Conservation (phyloP, 1,140 invertebrate genomes). For the Maconellicoccus hirsutus region DNA sequence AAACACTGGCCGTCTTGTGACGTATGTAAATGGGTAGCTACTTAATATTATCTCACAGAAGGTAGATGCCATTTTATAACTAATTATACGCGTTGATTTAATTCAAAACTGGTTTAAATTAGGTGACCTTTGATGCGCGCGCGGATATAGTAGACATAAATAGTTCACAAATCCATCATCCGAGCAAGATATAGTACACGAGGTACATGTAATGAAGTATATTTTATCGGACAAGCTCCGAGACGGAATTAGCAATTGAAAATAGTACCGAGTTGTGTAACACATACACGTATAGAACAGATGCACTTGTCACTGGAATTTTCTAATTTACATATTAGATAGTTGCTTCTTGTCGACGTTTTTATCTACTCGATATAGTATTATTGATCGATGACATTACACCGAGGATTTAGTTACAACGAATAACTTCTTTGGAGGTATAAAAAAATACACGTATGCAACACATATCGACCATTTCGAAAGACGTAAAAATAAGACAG, state of each 20-base stretch:
- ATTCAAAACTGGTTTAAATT: not conserved
- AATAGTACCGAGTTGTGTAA: not conserved
- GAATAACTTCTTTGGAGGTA: not conserved
- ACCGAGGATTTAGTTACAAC: not conserved
- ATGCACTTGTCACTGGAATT: slow-evolving; percentile 3
- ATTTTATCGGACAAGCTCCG: no score
- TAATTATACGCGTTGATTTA: no score
- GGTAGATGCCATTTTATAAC: no score
- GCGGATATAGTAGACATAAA: not conserved
- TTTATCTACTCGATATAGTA: not conserved
- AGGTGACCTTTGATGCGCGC: not conserved
- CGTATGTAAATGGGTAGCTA: no score
- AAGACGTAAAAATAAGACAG: no score
- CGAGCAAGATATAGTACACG: no score
- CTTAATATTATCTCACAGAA: no score
- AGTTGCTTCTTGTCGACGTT: not conserved
- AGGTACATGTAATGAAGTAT: no score
- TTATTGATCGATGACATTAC: not conserved
- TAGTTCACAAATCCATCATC: slow-evolving; percentile 3
- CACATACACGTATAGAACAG: not conserved
- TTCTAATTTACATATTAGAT: slow-evolving; percentile 6
- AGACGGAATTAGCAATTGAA: not conserved
- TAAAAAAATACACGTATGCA: not conserved
- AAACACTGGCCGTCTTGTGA: no score
- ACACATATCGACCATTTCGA: no score